A percentile compares a stretch with the other conserved stretches of the same genome.
Evolutionary conservation across 2,888 invertebrate genomes (phyloP).

Genomic region (Vesta saturnalis): DNA sequence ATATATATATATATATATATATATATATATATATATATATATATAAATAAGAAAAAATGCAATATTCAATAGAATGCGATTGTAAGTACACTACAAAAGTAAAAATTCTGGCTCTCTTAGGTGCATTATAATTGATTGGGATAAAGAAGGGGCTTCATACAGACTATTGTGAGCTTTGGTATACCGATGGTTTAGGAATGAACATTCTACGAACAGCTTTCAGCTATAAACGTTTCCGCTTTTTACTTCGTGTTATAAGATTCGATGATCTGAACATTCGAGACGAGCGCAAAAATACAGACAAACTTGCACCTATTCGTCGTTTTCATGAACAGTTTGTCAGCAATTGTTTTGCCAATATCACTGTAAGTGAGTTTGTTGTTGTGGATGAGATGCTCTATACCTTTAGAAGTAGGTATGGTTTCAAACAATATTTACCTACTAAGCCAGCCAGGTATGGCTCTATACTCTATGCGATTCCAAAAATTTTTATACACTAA

Average conservation of each 20-base stretch:
- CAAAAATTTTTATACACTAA: constrained; percentile 38
- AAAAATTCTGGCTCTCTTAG: not conserved
- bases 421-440: constrained; percentile 40
- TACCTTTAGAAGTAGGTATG: not conserved
- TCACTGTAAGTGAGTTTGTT: not conserved
- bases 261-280: not conserved
- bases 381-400: not conserved
- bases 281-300: not conserved
- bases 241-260: not conserved
- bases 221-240: not conserved
- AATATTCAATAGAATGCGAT: too few species aligned
- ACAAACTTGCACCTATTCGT: constrained; percentile 8
- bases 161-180: not conserved
- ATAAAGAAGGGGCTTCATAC: not conserved
- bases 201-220: not conserved
- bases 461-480: constrained; percentile 38
- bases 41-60: too few species aligned
- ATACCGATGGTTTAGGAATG: not conserved
- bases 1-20: too few species aligned
- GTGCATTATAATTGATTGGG: not conserved
- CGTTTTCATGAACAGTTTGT: not conserved
- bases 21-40: too few species aligned
- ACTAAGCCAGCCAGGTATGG: constrained; percentile 40
- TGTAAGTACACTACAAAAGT: not conserved
- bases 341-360: not conserved